phyloP scores from a whole-genome alignment of 2,888 invertebrate genomes.

The Cantharis rufa region DNA sequence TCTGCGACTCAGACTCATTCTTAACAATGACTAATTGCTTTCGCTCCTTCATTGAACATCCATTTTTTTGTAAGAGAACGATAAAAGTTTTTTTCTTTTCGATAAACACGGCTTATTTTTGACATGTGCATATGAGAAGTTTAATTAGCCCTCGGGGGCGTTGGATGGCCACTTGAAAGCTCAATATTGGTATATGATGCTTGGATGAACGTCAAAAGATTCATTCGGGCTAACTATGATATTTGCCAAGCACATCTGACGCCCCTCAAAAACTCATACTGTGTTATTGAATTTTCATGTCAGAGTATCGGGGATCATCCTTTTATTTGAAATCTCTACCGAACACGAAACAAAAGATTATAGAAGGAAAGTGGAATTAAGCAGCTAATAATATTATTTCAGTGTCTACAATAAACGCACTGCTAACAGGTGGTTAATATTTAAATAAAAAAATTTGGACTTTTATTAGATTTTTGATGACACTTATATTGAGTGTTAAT shows the following conservation, averaged over 20 bases:
- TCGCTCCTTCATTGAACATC: conserved; percentile 19
- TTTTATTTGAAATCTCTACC: conserved; percentile 12
- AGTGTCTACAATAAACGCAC: background rate
- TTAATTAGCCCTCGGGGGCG: conserved; percentile 35
- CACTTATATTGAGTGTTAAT: background rate
- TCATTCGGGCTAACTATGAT: conserved; percentile 39
- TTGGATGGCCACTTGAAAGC: conserved; percentile 49
- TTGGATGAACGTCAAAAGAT: conserved; percentile 45
- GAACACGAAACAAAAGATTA: background rate
- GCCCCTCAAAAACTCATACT: conserved; percentile 28
- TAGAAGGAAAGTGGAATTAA: background rate
- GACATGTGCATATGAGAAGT: conserved; percentile 25
- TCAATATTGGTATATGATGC: conserved; percentile 52
- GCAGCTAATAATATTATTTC: background rate
- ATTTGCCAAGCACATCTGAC: conserved; percentile 46
- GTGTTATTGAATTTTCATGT: conserved; percentile 28
- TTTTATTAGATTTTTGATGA: background rate
- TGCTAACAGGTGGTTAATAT: conserved; percentile 19
- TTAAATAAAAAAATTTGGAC: background rate
- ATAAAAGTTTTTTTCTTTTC: background rate
- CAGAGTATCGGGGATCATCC: conserved; percentile 14
- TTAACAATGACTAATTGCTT: conserved; percentile 28
- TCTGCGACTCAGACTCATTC: conserved; percentile 30
- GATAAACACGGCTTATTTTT: background rate
- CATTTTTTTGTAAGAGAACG: conserved; percentile 1